Percentiles rank a stretch among this genome's conserved stretches.
Evolutionary conservation across 2,888 invertebrate species (phyloP).

Genomic region (Resseliella maxima): DNA sequence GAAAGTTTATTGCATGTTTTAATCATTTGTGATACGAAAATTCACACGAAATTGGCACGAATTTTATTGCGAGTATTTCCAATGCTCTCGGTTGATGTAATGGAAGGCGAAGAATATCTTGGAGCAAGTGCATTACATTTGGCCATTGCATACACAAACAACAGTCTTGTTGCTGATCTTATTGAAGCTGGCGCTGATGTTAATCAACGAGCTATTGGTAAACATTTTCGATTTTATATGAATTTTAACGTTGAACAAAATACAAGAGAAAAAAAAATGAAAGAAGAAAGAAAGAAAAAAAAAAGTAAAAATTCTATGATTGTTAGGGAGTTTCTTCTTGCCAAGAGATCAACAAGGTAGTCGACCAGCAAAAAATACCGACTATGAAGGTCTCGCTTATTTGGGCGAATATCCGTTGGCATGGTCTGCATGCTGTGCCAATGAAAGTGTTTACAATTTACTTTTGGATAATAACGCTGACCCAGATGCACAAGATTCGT

Average conservation of each 20-base stretch:
- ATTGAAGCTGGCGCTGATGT: slow-evolving; percentile 93
- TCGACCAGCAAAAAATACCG: slow-evolving; percentile 82
- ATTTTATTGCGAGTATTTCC: slow-evolving; percentile 92
- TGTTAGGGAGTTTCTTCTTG: slow-evolving; percentile 86
- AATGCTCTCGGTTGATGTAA: slow-evolving; percentile 89
- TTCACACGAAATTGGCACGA: slow-evolving; percentile 78
- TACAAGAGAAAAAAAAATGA: no score
- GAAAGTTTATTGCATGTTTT: slow-evolving; percentile 95
- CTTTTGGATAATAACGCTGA: slow-evolving; percentile 92
- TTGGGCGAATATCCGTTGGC: slow-evolving; percentile 96
- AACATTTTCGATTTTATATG: slow-evolving; percentile 47
- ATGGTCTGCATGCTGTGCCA: slow-evolving; percentile 97
- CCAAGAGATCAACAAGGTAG: slow-evolving; percentile 92
- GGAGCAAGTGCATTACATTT: slow-evolving; percentile 92
- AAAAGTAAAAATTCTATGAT: neutral
- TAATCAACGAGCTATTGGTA: slow-evolving; percentile 91
- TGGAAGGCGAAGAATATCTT: slow-evolving; percentile 97
- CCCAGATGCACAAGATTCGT: slow-evolving; percentile 95
- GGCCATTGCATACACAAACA: slow-evolving; percentile 96
- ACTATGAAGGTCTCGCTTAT: slow-evolving; percentile 97
- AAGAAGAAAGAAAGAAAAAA: no score
- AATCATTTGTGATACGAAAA: slow-evolving; percentile 92
- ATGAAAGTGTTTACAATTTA: slow-evolving; percentile 96
- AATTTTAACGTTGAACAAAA: no score
- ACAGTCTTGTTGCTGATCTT: slow-evolving; percentile 92